phyloP scores from a whole-genome alignment of 1,140 invertebrate genomes.

The Laupala kohalensis region DNA sequence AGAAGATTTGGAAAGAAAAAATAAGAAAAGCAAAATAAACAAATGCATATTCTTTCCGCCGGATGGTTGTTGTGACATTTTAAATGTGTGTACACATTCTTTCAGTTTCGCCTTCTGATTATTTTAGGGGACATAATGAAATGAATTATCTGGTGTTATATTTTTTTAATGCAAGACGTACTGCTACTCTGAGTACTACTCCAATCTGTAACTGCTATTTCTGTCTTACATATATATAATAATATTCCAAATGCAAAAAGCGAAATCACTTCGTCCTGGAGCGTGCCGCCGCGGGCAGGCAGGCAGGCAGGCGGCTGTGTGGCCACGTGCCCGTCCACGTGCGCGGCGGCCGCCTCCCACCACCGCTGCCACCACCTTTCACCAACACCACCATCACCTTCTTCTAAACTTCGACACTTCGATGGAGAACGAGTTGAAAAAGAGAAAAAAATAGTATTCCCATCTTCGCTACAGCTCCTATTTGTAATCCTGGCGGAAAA shows the following conservation, averaged over 20 bases:
- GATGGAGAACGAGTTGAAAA: not conserved
- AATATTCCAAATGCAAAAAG: not conserved
- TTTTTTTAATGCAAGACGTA: constrained; percentile 3
- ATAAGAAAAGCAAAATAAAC: not conserved
- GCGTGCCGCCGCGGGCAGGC: not conserved
- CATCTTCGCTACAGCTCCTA: not conserved
- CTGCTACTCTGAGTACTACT: not conserved
- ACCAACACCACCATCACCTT: not conserved
- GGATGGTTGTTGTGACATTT: constrained; percentile 6
- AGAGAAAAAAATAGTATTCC: not conserved
- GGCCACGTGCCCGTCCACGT: no score
- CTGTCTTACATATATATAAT: not conserved
- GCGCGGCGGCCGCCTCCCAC: not conserved
- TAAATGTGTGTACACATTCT: not conserved
- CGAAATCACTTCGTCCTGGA: not conserved
- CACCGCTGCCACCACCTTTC: not conserved
- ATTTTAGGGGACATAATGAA: not conserved
- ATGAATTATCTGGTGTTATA: constrained; percentile 9
- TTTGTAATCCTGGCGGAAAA: not conserved
- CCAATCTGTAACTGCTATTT: not conserved
- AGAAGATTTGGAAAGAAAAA: constrained; percentile 1
- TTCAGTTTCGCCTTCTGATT: constrained; percentile 1
- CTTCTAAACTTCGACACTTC: not conserved
- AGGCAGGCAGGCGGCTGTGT: not conserved
- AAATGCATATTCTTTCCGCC: constrained; percentile 2